Conservation (phyloP, 2,797 vertebrate genomes). For the Cygnus olor region DNA sequence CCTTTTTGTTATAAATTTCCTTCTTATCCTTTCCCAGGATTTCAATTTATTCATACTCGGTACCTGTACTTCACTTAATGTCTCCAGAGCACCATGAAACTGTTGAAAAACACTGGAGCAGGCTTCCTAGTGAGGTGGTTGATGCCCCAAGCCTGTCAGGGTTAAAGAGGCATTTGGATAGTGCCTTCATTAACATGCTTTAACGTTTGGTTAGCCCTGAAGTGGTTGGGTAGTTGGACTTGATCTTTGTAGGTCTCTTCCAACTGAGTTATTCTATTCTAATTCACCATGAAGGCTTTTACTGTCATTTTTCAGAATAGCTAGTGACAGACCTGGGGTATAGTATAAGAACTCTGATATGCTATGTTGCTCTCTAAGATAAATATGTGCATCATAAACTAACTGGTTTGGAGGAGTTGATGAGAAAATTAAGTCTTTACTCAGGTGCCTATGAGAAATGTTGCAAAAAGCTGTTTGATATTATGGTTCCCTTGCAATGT, state of each 20-base stretch:
- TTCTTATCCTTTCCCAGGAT: not conserved
- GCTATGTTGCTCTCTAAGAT: not conserved
- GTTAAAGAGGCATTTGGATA: not conserved
- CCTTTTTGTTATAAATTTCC: not conserved
- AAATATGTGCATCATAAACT: not conserved
- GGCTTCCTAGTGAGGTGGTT: not conserved
- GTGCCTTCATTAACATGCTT: not conserved
- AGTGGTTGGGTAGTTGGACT: not conserved
- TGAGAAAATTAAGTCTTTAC: not conserved
- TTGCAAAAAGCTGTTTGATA: not conserved
- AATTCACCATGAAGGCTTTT: not conserved
- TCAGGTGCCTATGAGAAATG: not conserved
- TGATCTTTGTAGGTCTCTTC: no score
- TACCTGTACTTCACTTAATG: not conserved
- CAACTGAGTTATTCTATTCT: no score
- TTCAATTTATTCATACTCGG: not conserved
- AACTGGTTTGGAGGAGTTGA: not conserved
- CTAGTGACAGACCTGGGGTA: not conserved
- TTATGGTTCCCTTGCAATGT: not conserved
- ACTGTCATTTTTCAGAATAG: not conserved
- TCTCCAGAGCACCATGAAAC: not conserved
- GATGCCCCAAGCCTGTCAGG: not conserved
- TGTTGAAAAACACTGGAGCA: not conserved
- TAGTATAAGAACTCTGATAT: not conserved
- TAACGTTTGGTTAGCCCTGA: not conserved